Percentiles rank a stretch among this genome's conserved stretches.
These are phyloP conservation scores for Hyphantria cunea DNA, from an alignment of 1,140 invertebrate species.

Conservation along the genomic window DNA sequence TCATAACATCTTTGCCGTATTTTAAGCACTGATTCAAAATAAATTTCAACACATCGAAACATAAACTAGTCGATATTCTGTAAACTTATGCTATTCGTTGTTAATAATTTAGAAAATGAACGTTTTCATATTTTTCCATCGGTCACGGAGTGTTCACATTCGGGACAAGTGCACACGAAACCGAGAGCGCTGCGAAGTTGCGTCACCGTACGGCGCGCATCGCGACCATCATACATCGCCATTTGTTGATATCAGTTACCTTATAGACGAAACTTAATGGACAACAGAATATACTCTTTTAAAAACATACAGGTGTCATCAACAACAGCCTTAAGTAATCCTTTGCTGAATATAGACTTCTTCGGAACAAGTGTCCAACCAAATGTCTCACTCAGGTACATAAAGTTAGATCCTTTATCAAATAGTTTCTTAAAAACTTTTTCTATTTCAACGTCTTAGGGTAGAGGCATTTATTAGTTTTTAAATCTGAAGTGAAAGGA, in stretches of 20 bases:
- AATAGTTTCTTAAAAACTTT: too few relatives aligned
- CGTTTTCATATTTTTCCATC: constrained; percentile 73
- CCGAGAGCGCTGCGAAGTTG: constrained; percentile 74
- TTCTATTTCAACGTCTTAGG: too few relatives aligned
- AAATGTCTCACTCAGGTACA: too few relatives aligned
- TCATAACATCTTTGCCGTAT: constrained; percentile 1
- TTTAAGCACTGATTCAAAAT: background rate
- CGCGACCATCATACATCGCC: constrained; percentile 19
- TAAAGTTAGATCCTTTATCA: too few relatives aligned
- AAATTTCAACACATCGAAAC: constrained; percentile 8
- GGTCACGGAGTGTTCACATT: constrained; percentile 73
- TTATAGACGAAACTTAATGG: constrained; percentile 6
- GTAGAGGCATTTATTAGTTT: too few relatives aligned
- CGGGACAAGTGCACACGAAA: constrained; percentile 78
- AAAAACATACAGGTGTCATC: background rate
- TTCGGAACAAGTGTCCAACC: too few relatives aligned
- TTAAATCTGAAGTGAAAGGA: too few relatives aligned
- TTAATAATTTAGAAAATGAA: constrained; percentile 45
- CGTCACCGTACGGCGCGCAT: constrained; percentile 44
- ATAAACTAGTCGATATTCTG: constrained; percentile 8
- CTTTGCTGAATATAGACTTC: too few relatives aligned
- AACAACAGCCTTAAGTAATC: too few relatives aligned
- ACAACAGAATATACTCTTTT: background rate
- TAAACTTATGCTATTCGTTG: constrained; percentile 12
- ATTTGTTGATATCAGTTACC: constrained; percentile 16